A percentile compares a stretch with the other conserved stretches of the same genome.
Conservation (phyloP, 2,797 vertebrate species). For the Acanthurus tractus region DNA sequence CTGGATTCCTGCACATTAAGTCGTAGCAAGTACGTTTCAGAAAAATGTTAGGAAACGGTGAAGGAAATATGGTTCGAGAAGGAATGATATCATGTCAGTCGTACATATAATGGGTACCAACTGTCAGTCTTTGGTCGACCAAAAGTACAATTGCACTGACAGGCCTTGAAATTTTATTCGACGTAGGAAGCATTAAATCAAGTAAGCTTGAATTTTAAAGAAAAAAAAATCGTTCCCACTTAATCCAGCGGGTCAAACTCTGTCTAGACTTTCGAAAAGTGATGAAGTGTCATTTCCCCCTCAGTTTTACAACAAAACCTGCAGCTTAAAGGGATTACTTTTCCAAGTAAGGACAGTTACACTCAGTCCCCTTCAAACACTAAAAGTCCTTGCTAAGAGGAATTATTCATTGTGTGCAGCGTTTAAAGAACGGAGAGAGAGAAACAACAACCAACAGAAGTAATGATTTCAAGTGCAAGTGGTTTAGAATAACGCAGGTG, state of each 20-base stretch:
- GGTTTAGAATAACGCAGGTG: conserved; percentile 59
- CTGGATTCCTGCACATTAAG: no score
- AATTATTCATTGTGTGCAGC: conserved; percentile 5
- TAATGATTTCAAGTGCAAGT: conserved; percentile 10
- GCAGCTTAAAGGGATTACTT: conserved; percentile 8
- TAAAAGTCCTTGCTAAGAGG: not conserved
- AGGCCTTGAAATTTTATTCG: not conserved
- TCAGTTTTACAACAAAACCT: conserved; percentile 17
- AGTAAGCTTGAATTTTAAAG: not conserved
- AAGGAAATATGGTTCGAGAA: not conserved
- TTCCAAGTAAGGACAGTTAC: not conserved
- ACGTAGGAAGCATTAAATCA: conserved; percentile 5
- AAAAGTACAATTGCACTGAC: no score
- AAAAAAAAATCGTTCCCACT: no score
- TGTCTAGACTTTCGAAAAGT: conserved; percentile 25
- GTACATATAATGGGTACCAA: not conserved
- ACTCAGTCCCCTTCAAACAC: not conserved
- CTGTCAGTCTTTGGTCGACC: no score
- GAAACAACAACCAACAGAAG: conserved; percentile 3
- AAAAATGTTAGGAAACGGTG: not conserved
- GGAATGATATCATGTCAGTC: not conserved
- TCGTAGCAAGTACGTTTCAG: not conserved
- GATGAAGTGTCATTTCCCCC: conserved; percentile 14
- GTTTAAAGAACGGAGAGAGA: conserved; percentile 9
- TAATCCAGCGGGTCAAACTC: conserved; percentile 38